Percentiles rank a stretch among this genome's conserved stretches.
Conservation (phyloP, 2,888 invertebrate genomes). For the Ferrisia virgata region DNA sequence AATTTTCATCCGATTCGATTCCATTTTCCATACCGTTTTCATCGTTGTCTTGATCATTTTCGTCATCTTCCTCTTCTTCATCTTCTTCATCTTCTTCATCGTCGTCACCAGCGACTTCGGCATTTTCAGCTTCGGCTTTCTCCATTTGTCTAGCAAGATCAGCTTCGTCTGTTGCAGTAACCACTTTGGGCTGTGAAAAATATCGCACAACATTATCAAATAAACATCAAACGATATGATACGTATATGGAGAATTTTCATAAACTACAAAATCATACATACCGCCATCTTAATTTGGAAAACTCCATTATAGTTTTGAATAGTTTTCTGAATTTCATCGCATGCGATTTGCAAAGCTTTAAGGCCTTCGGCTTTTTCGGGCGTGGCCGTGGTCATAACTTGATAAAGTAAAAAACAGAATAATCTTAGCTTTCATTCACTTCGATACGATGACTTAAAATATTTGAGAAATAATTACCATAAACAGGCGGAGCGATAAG, state of each 20-base stretch:
- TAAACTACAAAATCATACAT: constrained; percentile 53
- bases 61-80: constrained; percentile 40
- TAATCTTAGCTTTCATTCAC: background rate
- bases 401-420: constrained; percentile 49
- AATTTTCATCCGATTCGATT: constrained; percentile 3
- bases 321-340: constrained; percentile 78
- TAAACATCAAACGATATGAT: background rate
- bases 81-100: constrained; percentile 70
- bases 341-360: constrained; percentile 86
- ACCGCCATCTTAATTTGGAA: constrained; percentile 94
- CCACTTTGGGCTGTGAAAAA: constrained; percentile 81
- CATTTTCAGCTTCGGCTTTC: constrained; percentile 87
- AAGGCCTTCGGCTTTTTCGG: constrained; percentile 91
- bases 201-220: too few species aligned
- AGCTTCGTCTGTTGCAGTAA: constrained; percentile 96
- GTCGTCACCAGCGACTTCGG: constrained; percentile 88
- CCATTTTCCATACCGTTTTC: constrained; percentile 33
- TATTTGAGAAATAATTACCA: constrained; percentile 57
- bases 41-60: constrained; percentile 31
- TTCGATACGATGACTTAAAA: too few species aligned
- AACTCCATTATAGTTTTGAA: constrained; percentile 79
- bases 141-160: constrained; percentile 92
- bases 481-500: constrained; percentile 97
- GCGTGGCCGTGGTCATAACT: constrained; percentile 98
- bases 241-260: background rate